Evolutionary conservation across 1,140 invertebrate genomes (phyloP).

Genomic region (Drosophila fuyamai): DNA sequence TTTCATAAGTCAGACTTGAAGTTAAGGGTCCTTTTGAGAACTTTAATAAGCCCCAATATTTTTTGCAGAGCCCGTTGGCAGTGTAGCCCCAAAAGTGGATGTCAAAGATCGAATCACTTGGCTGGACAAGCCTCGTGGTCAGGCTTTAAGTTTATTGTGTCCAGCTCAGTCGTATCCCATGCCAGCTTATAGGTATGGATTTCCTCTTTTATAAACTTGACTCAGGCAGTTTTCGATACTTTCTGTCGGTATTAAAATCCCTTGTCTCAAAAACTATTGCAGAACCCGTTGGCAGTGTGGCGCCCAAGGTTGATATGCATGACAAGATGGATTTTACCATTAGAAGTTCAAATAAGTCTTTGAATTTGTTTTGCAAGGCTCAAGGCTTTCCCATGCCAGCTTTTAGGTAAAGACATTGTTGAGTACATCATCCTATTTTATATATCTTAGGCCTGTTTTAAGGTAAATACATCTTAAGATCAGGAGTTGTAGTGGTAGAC

Average conservation of each 20-base stretch:
- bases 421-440: conserved; percentile 1
- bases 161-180: conserved; percentile 89
- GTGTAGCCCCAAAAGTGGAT: conserved; percentile 88
- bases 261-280: conserved; percentile 13
- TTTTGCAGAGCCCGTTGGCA: conserved; percentile 85
- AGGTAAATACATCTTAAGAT: conserved; percentile 84
- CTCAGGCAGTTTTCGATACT: conserved; percentile 55
- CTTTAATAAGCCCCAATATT: not conserved
- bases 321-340: conserved; percentile 70
- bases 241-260: too few relatives aligned
- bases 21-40: not conserved
- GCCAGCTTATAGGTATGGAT: conserved; percentile 87
- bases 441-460: conserved; percentile 88
- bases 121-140: conserved; percentile 85
- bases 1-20: conserved; percentile 7
- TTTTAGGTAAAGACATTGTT: conserved; percentile 86
- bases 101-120: conserved; percentile 87
- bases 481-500: not conserved
- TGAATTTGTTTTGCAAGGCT: conserved; percentile 86
- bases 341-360: conserved; percentile 35
- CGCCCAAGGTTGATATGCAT: conserved; percentile 87
- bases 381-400: conserved; percentile 88
- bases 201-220: conserved; percentile 71
- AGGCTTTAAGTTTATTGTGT: conserved; percentile 84
- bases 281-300: conserved; percentile 90